Percentiles rank a stretch among this genome's conserved stretches.
Evolutionary conservation across 2,113 vertebrate species (phyloP).

Genomic region (Gallinago media): DNA sequence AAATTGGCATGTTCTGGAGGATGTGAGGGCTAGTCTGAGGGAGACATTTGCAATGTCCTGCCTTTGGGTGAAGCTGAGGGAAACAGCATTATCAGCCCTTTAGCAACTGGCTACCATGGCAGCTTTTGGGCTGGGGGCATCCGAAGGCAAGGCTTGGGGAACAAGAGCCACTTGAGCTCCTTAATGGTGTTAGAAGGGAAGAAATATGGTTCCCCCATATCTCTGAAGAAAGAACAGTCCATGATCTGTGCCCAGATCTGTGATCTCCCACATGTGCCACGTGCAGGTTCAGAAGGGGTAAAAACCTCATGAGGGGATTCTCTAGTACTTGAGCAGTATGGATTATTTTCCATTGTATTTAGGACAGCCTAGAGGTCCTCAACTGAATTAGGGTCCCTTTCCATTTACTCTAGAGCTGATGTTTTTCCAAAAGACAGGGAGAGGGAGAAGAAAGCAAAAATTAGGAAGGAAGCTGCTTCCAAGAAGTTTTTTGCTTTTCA

Average conservation of each 20-base stretch:
- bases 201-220: not conserved
- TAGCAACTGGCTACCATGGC: not conserved
- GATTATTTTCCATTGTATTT: not conserved
- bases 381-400: not conserved
- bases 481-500: not conserved
- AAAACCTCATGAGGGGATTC: not conserved
- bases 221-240: not conserved
- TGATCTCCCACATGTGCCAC: rapidly evolving
- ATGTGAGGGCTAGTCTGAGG: not conserved
- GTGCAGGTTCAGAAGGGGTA: not conserved
- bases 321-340: not conserved
- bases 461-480: not conserved
- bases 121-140: not conserved
- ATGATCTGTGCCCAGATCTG: not conserved
- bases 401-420: not conserved
- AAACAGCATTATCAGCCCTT: not conserved
- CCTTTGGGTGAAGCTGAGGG: not conserved
- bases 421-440: not conserved
- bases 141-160: not conserved
- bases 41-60: not conserved
- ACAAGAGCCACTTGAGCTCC: not conserved
- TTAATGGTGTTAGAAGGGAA: not conserved
- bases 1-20: not conserved
- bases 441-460: not conserved
- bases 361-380: not conserved